phyloP scores from a whole-genome alignment of 1,140 invertebrate genomes.

The Ceratoteleas bidentatus region DNA sequence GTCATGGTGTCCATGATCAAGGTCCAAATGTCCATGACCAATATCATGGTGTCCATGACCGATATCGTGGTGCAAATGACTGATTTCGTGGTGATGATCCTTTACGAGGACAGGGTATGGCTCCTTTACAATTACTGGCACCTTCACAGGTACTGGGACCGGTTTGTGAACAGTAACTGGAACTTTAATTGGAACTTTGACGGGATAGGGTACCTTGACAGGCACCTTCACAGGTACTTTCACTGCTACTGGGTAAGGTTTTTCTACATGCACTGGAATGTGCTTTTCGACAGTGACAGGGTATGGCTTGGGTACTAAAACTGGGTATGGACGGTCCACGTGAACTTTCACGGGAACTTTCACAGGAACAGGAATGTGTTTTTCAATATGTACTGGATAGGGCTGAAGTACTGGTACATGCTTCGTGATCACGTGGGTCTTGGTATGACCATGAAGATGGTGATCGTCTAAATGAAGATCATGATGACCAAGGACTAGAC shows the following conservation, averaged over 20 bases:
- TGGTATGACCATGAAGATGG: slow-evolving; percentile 75
- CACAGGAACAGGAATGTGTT: slow-evolving; percentile 77
- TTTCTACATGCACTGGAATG: slow-evolving; percentile 82
- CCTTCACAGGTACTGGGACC: slow-evolving; percentile 78
- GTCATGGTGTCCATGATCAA: neutral
- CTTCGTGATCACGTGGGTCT: slow-evolving; percentile 80
- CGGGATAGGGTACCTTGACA: slow-evolving; percentile 75
- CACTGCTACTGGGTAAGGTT: slow-evolving; percentile 80
- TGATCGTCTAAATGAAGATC: slow-evolving; percentile 39
- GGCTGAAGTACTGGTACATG: slow-evolving; percentile 80
- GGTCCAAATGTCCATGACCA: slow-evolving; percentile 3
- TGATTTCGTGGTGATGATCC: slow-evolving; percentile 62
- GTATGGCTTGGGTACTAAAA: slow-evolving; percentile 82
- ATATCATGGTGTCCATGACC: slow-evolving; percentile 2
- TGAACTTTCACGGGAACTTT: slow-evolving; percentile 79
- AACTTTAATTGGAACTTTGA: slow-evolving; percentile 80
- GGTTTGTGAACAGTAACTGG: slow-evolving; percentile 78
- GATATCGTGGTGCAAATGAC: slow-evolving; percentile 13
- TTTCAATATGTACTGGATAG: slow-evolving; percentile 78
- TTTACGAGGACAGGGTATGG: slow-evolving; percentile 82
- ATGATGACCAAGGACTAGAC: slow-evolving; percentile 4
- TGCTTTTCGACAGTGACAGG: slow-evolving; percentile 83
- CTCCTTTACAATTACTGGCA: slow-evolving; percentile 80
- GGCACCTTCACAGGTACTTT: slow-evolving; percentile 83
- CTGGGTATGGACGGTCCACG: slow-evolving; percentile 82